Percentiles rank a stretch among this genome's conserved stretches.
Evolutionary conservation across 2,113 vertebrate species (phyloP).

Genomic region (Dipodomys ordii): DNA sequence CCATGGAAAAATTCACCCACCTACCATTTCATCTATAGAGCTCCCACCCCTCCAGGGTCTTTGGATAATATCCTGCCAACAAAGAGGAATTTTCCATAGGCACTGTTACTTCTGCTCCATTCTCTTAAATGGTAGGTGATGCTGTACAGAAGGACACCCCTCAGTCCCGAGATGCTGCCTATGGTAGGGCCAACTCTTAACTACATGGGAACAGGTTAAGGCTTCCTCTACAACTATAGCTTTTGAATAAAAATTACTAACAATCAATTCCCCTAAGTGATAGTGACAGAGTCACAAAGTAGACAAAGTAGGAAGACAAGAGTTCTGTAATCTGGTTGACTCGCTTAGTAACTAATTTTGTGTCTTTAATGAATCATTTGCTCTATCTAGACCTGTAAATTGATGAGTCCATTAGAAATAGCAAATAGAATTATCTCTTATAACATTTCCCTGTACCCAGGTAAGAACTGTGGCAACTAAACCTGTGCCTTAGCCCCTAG

Average conservation of each 20-base stretch:
- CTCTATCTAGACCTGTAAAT: neutral
- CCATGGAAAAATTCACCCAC: constrained; percentile 75
- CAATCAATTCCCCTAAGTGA: neutral
- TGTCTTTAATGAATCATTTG: neutral
- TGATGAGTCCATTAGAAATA: neutral
- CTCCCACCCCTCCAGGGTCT: constrained; percentile 27
- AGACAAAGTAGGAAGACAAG: neutral
- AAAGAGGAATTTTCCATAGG: constrained; percentile 62
- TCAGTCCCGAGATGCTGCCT: neutral
- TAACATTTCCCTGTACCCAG: neutral
- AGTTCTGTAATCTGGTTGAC: neutral
- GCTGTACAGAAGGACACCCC: neutral
- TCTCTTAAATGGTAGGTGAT: constrained; percentile 43
- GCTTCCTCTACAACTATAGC: neutral
- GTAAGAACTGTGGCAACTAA: neutral
- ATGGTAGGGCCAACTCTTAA: constrained; percentile 6
- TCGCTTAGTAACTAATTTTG: neutral
- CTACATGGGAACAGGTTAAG: neutral
- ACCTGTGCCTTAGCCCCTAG: neutral
- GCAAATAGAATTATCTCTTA: neutral
- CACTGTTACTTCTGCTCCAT: neutral
- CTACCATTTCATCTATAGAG: neutral
- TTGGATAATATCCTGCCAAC: constrained; percentile 25
- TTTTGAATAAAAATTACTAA: constrained; percentile 7
- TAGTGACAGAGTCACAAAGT: neutral